These are phyloP conservation scores for Cygnus olor DNA, from an alignment of 2,797 vertebrate genomes.

Conservation along the genomic window DNA sequence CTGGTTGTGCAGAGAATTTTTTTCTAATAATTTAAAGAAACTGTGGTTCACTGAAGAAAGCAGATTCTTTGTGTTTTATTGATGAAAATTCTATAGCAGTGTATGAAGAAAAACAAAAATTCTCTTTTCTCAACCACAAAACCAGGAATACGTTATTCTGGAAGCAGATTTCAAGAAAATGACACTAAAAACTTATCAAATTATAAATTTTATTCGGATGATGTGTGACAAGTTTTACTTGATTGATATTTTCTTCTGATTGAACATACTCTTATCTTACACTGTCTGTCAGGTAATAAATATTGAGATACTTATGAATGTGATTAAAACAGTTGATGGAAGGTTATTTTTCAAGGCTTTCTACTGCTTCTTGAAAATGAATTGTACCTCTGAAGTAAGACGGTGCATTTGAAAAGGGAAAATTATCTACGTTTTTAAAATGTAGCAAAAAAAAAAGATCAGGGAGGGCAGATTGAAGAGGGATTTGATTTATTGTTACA, in stretches of 20 bases:
- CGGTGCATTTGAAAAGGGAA: conserved; percentile 36
- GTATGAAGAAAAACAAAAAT: neutral
- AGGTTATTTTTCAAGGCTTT: conserved; percentile 62
- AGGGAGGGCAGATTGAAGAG: neutral
- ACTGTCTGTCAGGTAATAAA: conserved; percentile 66
- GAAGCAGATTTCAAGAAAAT: conserved; percentile 23
- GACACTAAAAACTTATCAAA: neutral
- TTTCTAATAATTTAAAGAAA: conserved; percentile 10
- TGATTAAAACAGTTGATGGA: conserved; percentile 68
- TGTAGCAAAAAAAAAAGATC: neutral
- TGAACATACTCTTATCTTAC: conserved; percentile 59
- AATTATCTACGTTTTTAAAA: conserved; percentile 41
- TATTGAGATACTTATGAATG: conserved; percentile 61
- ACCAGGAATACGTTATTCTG: conserved; percentile 12
- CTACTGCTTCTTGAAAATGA: conserved; percentile 22
- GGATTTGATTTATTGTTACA: neutral
- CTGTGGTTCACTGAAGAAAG: neutral
- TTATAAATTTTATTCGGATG: conserved; percentile 60
- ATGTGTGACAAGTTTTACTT: conserved; percentile 63
- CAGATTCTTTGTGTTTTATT: neutral
- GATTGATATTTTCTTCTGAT: conserved; percentile 59
- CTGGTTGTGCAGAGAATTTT: neutral
- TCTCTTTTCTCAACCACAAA: conserved; percentile 13
- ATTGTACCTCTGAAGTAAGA: conserved; percentile 48
- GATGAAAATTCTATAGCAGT: neutral